phyloP scores from a whole-genome alignment of 92 coral and sea anemone genomes.

The Plumapathes pennacea region DNA sequence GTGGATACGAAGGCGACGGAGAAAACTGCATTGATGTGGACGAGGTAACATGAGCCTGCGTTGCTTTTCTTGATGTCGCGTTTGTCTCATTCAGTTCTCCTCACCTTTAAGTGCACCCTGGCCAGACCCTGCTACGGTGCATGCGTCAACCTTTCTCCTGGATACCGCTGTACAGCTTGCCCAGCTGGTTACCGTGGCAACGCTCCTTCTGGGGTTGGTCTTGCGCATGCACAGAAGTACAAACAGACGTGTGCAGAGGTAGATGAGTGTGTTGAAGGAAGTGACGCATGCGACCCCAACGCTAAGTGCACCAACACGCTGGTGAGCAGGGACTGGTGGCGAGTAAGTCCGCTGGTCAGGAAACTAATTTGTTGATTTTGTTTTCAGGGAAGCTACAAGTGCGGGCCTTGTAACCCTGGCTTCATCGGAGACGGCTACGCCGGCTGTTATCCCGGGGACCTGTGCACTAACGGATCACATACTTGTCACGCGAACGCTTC shows the following conservation, averaged over 20 bases:
- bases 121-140: constrained; percentile 78
- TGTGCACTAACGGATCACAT: constrained; percentile 81
- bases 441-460: constrained; percentile 92
- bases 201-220: constrained; percentile 92
- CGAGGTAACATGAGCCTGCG: constrained; percentile 55
- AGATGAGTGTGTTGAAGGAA: constrained; percentile 82
- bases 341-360: no score
- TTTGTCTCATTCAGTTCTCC: not conserved
- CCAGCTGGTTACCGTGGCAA: constrained; percentile 96
- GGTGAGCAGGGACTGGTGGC: constrained; percentile 43
- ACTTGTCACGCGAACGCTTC: constrained; percentile 83
- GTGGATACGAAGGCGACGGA: constrained; percentile 85
- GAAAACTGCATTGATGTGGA: constrained; percentile 70
- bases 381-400: constrained; percentile 83
- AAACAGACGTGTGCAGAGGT: constrained; percentile 86
- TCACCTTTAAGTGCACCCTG: constrained; percentile 52
- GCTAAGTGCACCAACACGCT: constrained; percentile 87
- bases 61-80: not conserved
- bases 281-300: constrained; percentile 77
- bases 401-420: constrained; percentile 92
- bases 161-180: constrained; percentile 96
- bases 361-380: no score
- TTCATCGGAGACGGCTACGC: constrained; percentile 84
- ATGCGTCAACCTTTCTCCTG: constrained; percentile 85
- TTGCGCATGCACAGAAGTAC: constrained; percentile 69